These are phyloP conservation scores for Herpetotheres cachinnans DNA, from an alignment of 2,113 vertebrate genomes.

Conservation along the genomic window DNA sequence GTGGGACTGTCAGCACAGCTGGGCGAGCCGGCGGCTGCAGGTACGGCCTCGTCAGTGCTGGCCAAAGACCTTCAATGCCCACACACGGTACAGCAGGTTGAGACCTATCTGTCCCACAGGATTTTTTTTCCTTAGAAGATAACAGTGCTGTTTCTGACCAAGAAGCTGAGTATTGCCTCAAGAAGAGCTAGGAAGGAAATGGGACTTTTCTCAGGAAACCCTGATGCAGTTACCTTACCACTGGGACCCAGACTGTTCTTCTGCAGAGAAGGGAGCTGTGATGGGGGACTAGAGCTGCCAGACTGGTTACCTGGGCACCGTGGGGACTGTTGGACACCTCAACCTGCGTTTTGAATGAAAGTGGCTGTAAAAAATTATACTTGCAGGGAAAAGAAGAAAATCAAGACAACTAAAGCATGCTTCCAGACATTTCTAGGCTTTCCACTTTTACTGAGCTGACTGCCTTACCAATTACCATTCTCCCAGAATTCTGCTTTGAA, in stretches of 20 bases:
- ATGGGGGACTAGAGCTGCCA: background rate
- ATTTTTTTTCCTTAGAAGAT: background rate
- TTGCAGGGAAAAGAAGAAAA: background rate
- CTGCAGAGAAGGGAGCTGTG: background rate
- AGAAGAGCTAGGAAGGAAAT: background rate
- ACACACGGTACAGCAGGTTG: fast-evolving
- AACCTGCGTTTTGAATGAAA: background rate
- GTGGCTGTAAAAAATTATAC: background rate
- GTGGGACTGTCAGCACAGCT: too few species aligned
- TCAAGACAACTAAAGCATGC: background rate
- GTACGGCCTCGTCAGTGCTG: background rate
- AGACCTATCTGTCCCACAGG: background rate
- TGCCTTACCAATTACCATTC: background rate
- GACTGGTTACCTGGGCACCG: background rate
- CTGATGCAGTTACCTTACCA: background rate
- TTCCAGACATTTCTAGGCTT: background rate
- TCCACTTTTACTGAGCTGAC: background rate
- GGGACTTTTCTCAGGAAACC: background rate
- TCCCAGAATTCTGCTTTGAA: background rate
- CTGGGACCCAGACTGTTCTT: background rate
- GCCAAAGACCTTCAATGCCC: background rate
- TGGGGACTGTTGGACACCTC: background rate
- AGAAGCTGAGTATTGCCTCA: background rate
- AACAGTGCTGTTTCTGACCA: background rate
- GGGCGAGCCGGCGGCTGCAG: too few species aligned